Evolutionary conservation across 2,113 vertebrate genomes (phyloP).

Genomic region (Verasper variegatus): DNA sequence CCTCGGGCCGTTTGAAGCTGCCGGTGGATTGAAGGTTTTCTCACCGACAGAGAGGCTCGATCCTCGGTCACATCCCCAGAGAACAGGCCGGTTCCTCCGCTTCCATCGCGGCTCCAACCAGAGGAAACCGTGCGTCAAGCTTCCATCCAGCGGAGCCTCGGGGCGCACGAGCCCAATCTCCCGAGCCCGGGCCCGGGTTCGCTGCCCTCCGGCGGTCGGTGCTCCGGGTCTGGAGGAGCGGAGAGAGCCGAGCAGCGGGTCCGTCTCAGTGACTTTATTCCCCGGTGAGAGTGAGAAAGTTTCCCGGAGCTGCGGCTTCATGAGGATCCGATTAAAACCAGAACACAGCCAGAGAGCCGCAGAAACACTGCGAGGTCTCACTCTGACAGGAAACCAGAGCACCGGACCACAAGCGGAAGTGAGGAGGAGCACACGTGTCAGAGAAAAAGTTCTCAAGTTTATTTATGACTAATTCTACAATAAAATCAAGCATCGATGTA

Average conservation of each 20-base stretch:
- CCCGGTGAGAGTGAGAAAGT: neutral
- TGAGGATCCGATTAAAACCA: constrained; percentile 33
- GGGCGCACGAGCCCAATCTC: too few relatives aligned
- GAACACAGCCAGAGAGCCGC: neutral
- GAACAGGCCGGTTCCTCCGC: neutral
- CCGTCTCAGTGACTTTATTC: neutral
- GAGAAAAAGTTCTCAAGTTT: too few relatives aligned
- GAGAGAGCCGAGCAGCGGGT: neutral
- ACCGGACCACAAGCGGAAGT: too few relatives aligned
- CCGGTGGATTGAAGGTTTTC: too few relatives aligned
- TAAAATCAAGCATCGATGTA: too few relatives aligned
- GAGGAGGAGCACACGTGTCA: neutral
- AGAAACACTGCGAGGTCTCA: constrained; percentile 8
- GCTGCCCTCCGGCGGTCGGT: neutral
- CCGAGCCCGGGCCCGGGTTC: neutral
- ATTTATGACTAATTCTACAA: too few relatives aligned
- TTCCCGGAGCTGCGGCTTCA: constrained; percentile 26
- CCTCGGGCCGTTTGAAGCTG: too few relatives aligned
- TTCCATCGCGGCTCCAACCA: neutral
- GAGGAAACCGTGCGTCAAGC: neutral
- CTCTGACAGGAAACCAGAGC: constrained; percentile 13
- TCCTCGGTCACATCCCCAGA: neutral
- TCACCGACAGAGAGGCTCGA: neutral
- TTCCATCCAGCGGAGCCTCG: neutral
- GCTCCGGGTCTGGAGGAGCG: neutral